A percentile compares a stretch with the other conserved stretches of the same genome.
Conservation (phyloP, 2,797 vertebrate genomes). For the Labroides dimidiatus region DNA sequence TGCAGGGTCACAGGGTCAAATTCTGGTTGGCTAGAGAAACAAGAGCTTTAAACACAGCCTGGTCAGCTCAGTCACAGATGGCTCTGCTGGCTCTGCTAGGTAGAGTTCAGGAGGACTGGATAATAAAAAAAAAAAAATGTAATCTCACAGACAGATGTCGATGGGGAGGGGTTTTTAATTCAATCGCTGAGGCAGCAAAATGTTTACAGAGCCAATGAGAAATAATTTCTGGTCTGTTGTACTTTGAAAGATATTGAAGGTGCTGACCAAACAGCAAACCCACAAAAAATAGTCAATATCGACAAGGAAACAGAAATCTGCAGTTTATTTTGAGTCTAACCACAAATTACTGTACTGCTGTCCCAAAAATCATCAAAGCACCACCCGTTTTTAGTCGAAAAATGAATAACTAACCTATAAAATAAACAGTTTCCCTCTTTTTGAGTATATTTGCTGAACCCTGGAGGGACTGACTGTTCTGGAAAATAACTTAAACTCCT, state of each 20-base stretch:
- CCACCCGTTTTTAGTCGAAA: too few relatives aligned
- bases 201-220: not conserved
- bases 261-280: too few relatives aligned
- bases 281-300: too few relatives aligned
- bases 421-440: too few relatives aligned
- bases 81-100: conserved; percentile 42
- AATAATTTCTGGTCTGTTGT: not conserved
- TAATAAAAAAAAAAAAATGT: conserved; percentile 28
- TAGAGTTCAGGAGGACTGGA: conserved; percentile 29
- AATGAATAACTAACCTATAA: too few relatives aligned
- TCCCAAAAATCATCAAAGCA: too few relatives aligned
- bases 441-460: too few relatives aligned
- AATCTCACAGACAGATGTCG: conserved; percentile 34
- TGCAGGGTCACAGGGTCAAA: conserved; percentile 55
- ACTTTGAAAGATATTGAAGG: not conserved
- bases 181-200: not conserved
- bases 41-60: conserved; percentile 33
- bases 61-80: conserved; percentile 47
- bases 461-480: too few relatives aligned
- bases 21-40: conserved; percentile 26
- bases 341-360: too few relatives aligned
- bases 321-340: too few relatives aligned
- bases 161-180: not conserved
- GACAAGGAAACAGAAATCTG: too few relatives aligned
- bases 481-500: too few relatives aligned